phyloP scores from a whole-genome alignment of 2,113 vertebrate genomes.

The Phasianus colchicus region DNA sequence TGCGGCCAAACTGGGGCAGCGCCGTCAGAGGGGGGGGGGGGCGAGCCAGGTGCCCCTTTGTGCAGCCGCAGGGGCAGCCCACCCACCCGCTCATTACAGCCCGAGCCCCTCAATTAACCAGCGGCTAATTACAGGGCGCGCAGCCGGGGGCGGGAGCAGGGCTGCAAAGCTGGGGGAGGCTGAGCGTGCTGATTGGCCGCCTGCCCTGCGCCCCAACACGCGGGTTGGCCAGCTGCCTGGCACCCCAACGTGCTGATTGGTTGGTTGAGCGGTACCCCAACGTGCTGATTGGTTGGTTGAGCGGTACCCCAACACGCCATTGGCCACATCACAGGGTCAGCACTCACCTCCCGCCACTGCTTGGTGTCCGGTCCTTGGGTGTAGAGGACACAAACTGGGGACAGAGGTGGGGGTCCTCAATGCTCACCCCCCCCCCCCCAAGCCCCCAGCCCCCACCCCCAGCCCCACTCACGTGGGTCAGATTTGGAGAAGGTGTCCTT shows the following conservation, averaged over 20 bases:
- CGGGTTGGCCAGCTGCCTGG: neutral
- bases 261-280: too few relatives aligned
- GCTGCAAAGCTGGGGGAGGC: neutral
- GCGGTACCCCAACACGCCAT: neutral
- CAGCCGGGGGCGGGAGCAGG: neutral
- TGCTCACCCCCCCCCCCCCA: neutral
- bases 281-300: neutral
- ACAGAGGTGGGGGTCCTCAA: neutral
- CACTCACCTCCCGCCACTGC: slow-evolving; percentile 91
- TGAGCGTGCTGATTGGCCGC: neutral
- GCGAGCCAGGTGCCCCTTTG: neutral
- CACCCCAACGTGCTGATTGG: neutral
- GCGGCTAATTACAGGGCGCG: slow-evolving; percentile 37
- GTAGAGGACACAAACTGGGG: slow-evolving; percentile 92
- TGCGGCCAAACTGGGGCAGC: slow-evolving; percentile 88
- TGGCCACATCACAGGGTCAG: too few relatives aligned
- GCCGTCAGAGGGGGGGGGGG: neutral
- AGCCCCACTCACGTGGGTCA: slow-evolving; percentile 88
- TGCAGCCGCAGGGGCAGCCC: neutral
- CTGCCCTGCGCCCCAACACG: neutral
- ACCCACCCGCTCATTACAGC: slow-evolving; percentile 23
- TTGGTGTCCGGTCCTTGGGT: slow-evolving; percentile 91
- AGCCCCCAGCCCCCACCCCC: neutral
- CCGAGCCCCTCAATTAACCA: slow-evolving; percentile 48
- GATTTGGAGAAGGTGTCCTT: slow-evolving; percentile 98